Conservation (phyloP, 2,797 vertebrate species). For the Darevskia nairensis region DNA sequence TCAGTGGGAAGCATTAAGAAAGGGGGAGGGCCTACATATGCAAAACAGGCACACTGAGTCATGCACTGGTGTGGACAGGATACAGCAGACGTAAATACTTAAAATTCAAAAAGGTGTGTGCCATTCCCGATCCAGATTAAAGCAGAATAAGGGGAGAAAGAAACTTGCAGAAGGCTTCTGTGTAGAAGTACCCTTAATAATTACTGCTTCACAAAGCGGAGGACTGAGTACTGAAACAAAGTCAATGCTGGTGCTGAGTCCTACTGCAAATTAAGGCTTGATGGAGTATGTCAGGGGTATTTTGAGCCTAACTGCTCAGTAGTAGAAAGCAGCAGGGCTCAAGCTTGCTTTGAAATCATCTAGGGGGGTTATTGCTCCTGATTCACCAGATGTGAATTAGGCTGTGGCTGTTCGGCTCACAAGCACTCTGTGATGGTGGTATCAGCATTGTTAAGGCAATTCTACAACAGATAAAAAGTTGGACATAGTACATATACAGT, state of each 20-base stretch:
- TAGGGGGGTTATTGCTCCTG: not conserved
- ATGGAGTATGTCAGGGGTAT: not conserved
- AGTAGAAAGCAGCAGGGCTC: not conserved
- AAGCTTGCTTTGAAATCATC: not conserved
- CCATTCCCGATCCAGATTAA: no score
- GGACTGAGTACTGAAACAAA: not conserved
- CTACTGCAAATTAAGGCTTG: not conserved
- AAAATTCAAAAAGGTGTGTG: no score
- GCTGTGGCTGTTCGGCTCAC: not conserved
- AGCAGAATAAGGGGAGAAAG: no score
- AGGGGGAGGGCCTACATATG: no score
- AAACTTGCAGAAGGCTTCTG: no score
- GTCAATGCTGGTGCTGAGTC: not conserved
- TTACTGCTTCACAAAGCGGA: not conserved
- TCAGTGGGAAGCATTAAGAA: no score
- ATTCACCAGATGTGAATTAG: not conserved
- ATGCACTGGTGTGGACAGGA: no score
- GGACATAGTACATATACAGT: not conserved
- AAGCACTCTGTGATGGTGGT: not conserved
- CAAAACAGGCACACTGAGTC: no score
- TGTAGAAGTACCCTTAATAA: not conserved
- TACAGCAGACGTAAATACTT: no score
- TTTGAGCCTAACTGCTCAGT: no score
- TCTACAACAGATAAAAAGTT: not conserved
- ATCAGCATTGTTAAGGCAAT: not conserved